phyloP scores from a whole-genome alignment of 2,888 invertebrate species.

The Mycalesis mineus region DNA sequence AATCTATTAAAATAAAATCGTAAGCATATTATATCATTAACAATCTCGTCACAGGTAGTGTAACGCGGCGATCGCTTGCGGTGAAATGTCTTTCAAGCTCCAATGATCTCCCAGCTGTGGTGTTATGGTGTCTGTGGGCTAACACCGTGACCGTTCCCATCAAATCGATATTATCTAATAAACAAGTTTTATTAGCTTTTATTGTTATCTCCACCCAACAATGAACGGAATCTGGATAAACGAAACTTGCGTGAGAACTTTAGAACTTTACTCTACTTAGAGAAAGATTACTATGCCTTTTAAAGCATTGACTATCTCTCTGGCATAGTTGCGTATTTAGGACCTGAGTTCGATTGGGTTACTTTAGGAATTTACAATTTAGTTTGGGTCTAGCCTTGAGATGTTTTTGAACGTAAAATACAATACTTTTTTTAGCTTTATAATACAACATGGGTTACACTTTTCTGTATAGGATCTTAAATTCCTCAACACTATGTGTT shows the following conservation, averaged over 20 bases:
- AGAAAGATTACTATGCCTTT: too few relatives aligned
- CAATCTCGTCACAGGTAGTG: background rate
- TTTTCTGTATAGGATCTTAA: too few relatives aligned
- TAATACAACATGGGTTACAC: too few relatives aligned
- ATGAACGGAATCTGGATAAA: background rate
- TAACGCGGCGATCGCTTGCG: background rate
- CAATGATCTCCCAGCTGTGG: background rate
- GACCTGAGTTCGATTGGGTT: too few relatives aligned
- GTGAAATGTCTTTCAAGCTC: conserved; percentile 5
- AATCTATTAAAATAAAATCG: too few relatives aligned
- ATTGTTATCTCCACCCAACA: background rate
- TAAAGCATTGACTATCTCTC: too few relatives aligned
- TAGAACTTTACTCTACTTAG: background rate
- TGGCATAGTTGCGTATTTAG: too few relatives aligned
- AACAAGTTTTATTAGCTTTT: background rate
- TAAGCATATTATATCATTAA: background rate
- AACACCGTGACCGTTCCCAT: background rate
- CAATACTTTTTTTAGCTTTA: too few relatives aligned
- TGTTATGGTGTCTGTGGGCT: background rate
- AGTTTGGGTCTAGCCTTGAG: too few relatives aligned
- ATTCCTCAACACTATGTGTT: too few relatives aligned
- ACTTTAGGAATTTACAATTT: too few relatives aligned
- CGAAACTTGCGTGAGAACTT: background rate
- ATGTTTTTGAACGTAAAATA: too few relatives aligned
- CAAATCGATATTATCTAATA: conserved; percentile 1